Conservation (phyloP, 92 coral and sea anemone genomes). For the Epizoanthus illoricatus region DNA sequence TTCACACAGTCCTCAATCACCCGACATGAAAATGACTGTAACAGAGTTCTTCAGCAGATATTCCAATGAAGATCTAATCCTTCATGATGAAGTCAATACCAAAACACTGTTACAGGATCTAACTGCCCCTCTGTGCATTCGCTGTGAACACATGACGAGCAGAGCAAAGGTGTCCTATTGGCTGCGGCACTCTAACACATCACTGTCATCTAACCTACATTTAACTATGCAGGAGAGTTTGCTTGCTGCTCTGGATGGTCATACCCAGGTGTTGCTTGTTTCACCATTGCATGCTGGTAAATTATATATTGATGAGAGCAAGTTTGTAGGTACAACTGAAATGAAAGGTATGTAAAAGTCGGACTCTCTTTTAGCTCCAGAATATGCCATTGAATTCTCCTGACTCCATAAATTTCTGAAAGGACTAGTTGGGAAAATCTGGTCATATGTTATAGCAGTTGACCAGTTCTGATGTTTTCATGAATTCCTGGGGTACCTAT, state of each 20-base stretch:
- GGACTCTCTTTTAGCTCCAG: too few species aligned
- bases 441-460: too few species aligned
- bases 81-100: slow-evolving; percentile 29
- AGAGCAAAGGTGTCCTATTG: slow-evolving; percentile 31
- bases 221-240: slow-evolving; percentile 38
- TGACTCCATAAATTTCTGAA: too few species aligned
- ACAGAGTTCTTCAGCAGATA: slow-evolving; percentile 44
- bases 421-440: too few species aligned
- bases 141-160: slow-evolving; percentile 43
- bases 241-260: slow-evolving; percentile 48
- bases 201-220: slow-evolving; percentile 35
- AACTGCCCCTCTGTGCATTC: slow-evolving; percentile 49
- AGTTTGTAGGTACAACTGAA: slow-evolving; percentile 26
- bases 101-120: slow-evolving; percentile 46
- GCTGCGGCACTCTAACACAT: slow-evolving; percentile 13
- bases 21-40: slow-evolving; percentile 13
- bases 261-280: slow-evolving; percentile 33
- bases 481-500: too few species aligned
- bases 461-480: too few species aligned
- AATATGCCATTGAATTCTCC: not conserved
- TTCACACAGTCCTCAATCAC: not conserved
- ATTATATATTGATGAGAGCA: slow-evolving; percentile 24
- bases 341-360: slow-evolving; percentile 4
- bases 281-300: slow-evolving; percentile 49
- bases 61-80: slow-evolving; percentile 43